Percentiles rank a stretch among this genome's conserved stretches.
phyloP scores from a whole-genome alignment of 2,888 invertebrate genomes.

The Plebejus argus region DNA sequence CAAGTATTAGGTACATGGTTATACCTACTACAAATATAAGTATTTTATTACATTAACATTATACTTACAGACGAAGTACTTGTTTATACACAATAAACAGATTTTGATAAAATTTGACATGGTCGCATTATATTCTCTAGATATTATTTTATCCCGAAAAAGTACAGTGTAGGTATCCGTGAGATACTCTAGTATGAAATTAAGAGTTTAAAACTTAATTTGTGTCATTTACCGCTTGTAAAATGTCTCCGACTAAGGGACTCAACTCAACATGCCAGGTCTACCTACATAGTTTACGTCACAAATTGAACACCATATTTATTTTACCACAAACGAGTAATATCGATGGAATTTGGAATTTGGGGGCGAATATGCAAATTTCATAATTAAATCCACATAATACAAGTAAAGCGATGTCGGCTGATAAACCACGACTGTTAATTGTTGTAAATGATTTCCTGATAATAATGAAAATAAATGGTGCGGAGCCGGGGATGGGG shows the following conservation, averaged over 20 bases:
- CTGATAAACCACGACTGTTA: constrained; percentile 29
- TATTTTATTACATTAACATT: too few species aligned
- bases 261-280: too few species aligned
- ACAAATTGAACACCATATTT: too few species aligned
- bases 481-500: constrained; percentile 34
- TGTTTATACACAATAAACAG: too few species aligned
- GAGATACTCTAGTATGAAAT: neutral
- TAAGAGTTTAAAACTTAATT: neutral
- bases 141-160: too few species aligned
- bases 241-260: neutral
- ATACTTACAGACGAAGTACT: too few species aligned
- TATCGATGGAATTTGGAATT: neutral
- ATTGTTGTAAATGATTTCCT: constrained; percentile 38
- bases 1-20: too few species aligned
- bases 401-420: constrained; percentile 14
- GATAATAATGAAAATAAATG: constrained; percentile 45
- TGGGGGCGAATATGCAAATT: neutral
- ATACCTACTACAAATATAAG: too few species aligned
- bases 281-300: too few species aligned
- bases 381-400: constrained; percentile 11
- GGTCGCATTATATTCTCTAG: too few species aligned
- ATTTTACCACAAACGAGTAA: neutral
- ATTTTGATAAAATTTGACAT: too few species aligned
- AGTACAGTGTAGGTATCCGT: neutral
- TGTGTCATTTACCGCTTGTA: neutral